Evolutionary conservation across 2,113 vertebrate species (phyloP).

Genomic region (Aythya baeri): DNA sequence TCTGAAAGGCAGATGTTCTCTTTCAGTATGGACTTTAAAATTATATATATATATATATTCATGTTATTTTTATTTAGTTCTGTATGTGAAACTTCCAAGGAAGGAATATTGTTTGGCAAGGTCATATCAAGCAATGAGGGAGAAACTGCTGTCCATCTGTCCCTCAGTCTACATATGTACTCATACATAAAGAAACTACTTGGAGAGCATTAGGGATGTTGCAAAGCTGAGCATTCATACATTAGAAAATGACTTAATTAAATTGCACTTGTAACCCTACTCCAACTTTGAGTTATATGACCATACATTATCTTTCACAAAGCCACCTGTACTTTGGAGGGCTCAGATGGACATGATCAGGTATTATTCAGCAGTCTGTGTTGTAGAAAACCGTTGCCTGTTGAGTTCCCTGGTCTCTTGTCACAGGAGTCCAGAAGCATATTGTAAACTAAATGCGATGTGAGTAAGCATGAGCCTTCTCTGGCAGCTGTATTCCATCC

Average conservation of each 20-base stretch:
- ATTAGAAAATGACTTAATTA: neutral
- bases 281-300: neutral
- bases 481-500: neutral
- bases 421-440: neutral
- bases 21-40: neutral
- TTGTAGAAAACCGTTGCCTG: neutral
- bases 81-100: slow-evolving; percentile 1
- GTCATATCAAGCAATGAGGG: neutral
- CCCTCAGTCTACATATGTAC: neutral
- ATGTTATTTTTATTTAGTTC: slow-evolving; percentile 48
- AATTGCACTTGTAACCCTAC: neutral
- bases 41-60: neutral
- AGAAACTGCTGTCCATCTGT: neutral
- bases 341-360: neutral
- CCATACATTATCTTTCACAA: neutral
- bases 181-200: neutral
- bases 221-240: neutral
- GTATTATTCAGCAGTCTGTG: neutral
- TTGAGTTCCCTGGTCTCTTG: neutral
- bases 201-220: neutral
- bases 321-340: neutral
- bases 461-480: neutral
- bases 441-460: neutral
- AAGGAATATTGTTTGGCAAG: neutral
- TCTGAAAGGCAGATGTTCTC: slow-evolving; percentile 11